phyloP scores from a whole-genome alignment of 2,113 vertebrate genomes.

The Psephotus haematonotus region DNA sequence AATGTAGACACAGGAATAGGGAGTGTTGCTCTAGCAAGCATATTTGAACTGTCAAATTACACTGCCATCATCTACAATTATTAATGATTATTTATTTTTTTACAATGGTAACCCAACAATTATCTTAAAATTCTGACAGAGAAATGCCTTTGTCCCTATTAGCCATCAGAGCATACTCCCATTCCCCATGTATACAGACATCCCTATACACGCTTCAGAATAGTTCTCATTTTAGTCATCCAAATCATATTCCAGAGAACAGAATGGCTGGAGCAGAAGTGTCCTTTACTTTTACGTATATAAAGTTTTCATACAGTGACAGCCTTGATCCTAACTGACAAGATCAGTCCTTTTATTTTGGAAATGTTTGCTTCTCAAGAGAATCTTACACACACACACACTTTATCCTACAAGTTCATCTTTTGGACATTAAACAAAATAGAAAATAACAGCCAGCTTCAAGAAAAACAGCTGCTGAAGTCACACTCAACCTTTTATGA shows the following conservation, averaged over 20 bases:
- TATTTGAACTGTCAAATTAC: neutral
- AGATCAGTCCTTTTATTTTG: neutral
- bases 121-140: neutral
- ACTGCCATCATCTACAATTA: neutral
- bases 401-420: neutral
- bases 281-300: neutral
- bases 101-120: neutral
- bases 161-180: neutral
- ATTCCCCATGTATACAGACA: neutral
- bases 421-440: neutral
- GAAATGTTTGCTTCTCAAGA: neutral
- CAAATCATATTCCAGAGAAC: neutral
- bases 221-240: neutral
- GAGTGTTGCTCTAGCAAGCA: slow-evolving; percentile 2
- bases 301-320: neutral
- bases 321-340: neutral
- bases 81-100: neutral
- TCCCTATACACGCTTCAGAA: neutral
- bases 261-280: neutral
- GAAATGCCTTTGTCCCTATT: neutral
- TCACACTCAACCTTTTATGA: neutral
- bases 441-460: neutral
- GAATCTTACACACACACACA: neutral
- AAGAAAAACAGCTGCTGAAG: neutral
- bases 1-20: neutral